Evolutionary conservation across 1,140 invertebrate species (phyloP).

Genomic region (Druon quercuslanigerum): DNA sequence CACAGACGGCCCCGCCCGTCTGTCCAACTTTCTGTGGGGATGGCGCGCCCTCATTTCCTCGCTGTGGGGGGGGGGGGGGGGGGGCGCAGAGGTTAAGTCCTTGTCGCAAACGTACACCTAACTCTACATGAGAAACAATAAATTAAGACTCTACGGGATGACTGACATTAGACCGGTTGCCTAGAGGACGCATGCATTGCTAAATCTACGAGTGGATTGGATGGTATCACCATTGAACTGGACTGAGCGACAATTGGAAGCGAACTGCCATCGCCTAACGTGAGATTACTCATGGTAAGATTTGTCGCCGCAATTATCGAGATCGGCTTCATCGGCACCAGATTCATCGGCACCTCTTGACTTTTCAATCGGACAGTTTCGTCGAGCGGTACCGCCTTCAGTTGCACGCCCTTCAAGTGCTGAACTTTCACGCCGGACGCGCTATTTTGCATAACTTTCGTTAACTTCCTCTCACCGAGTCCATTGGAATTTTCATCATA

Average conservation of each 20-base stretch:
- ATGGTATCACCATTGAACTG: constrained; percentile 41
- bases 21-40: no score
- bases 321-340: constrained; percentile 65
- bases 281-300: constrained; percentile 45
- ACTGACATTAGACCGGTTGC: constrained; percentile 72
- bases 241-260: constrained; percentile 44
- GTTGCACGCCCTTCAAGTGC: constrained; percentile 55
- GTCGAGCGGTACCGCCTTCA: constrained; percentile 57
- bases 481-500: constrained; percentile 81
- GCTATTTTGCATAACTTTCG: constrained; percentile 57
- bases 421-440: constrained; percentile 48
- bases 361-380: constrained; percentile 61
- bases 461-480: constrained; percentile 63
- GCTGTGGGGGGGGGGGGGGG: no score
- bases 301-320: constrained; percentile 56
- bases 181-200: constrained; percentile 69
- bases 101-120: constrained; percentile 46
- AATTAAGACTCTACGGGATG: constrained; percentile 69
- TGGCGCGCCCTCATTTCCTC: no score
- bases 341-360: constrained; percentile 58
- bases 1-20: no score
- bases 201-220: constrained; percentile 69
- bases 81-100: background rate
- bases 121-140: constrained; percentile 65
- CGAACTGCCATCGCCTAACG: constrained; percentile 45